A percentile compares a stretch with the other conserved stretches of the same genome.
Conservation (phyloP, 2,113 vertebrate genomes). For the Bombycilla garrulus region DNA sequence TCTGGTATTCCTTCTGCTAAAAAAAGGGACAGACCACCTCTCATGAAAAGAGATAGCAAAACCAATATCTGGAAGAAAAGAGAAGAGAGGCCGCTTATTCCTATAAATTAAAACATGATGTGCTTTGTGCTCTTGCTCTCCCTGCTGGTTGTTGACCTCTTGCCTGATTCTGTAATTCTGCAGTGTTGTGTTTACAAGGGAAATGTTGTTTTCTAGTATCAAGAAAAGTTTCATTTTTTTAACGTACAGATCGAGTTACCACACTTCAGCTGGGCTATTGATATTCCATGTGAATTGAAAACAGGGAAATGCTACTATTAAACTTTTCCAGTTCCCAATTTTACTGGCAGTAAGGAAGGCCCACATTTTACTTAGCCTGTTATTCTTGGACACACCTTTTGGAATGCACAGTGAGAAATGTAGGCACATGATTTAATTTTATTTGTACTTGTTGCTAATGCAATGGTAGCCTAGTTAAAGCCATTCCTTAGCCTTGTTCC, state of each 20-base stretch:
- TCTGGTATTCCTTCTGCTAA: constrained; percentile 62
- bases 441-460: not conserved
- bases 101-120: constrained; percentile 67
- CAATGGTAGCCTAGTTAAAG: not conserved
- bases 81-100: constrained; percentile 77
- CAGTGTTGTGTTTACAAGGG: constrained; percentile 32
- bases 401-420: constrained; percentile 1
- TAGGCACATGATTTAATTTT: not conserved
- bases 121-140: constrained; percentile 25
- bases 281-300: constrained; percentile 4
- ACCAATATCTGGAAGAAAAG: constrained; percentile 79
- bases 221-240: not conserved
- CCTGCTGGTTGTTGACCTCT: constrained; percentile 10
- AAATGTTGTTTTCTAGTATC: constrained; percentile 35
- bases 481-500: not conserved
- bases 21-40: constrained; percentile 58
- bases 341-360: not conserved
- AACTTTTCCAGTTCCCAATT: constrained; percentile 20
- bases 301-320: not conserved
- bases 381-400: not conserved
- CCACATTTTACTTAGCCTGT: not conserved
- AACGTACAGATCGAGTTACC: not conserved
- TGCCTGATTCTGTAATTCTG: constrained; percentile 58
- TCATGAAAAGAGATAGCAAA: constrained; percentile 74
- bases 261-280: constrained; percentile 19